Conservation (phyloP, 2,113 vertebrate genomes). For the Mesocricetus auratus region DNA sequence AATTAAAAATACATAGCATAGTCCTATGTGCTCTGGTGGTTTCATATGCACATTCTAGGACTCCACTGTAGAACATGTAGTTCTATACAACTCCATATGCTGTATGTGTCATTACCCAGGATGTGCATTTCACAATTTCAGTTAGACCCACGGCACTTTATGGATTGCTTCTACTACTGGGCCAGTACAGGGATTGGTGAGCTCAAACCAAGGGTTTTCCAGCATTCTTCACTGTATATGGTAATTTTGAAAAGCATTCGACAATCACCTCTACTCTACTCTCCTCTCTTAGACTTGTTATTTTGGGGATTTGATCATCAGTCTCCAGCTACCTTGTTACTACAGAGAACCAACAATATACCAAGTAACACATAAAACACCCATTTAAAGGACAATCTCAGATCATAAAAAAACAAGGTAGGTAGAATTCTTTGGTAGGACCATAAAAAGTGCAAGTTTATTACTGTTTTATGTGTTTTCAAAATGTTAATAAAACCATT, state of each 20-base stretch:
- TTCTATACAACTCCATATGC: not conserved
- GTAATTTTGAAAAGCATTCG: not conserved
- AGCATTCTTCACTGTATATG: not conserved
- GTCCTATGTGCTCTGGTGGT: not conserved
- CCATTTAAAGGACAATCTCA: not conserved
- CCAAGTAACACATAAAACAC: not conserved
- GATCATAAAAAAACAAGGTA: too few species aligned
- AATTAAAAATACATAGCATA: not conserved
- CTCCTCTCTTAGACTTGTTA: not conserved
- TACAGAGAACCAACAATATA: not conserved
- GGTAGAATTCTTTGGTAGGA: not conserved
- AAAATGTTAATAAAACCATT: not conserved
- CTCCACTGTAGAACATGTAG: not conserved
- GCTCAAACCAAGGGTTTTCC: not conserved
- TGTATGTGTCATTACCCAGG: not conserved
- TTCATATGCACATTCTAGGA: not conserved
- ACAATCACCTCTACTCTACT: not conserved
- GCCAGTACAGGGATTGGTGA: not conserved
- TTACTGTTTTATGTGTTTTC: not conserved
- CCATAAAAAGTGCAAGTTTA: not conserved
- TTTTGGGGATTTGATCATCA: not conserved
- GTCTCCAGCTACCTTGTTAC: not conserved
- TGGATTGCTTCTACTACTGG: not conserved
- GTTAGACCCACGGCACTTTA: not conserved
- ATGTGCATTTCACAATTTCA: not conserved